Conservation (phyloP, 2,888 invertebrate species). For the Trichogramma evanescens region DNA sequence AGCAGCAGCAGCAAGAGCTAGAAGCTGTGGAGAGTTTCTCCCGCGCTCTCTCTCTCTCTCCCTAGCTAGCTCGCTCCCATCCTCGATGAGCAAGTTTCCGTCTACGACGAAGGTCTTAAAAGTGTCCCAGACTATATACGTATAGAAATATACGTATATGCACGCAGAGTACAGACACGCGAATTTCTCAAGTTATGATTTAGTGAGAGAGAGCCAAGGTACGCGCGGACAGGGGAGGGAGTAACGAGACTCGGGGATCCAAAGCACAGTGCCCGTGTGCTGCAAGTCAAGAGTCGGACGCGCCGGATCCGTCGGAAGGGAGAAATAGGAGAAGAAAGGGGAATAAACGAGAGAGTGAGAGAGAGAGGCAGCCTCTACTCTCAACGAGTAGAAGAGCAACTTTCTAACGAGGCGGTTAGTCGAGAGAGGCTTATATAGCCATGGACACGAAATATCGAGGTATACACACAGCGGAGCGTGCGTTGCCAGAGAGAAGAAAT, state of each 20-base stretch:
- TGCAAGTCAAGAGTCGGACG: not conserved
- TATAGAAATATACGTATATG: too few relatives aligned
- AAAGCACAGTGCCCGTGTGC: not conserved
- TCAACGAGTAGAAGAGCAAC: constrained; percentile 34
- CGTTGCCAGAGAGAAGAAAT: too few relatives aligned
- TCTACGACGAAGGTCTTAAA: constrained; percentile 33
- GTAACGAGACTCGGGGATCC: constrained; percentile 4
- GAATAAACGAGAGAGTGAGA: not conserved
- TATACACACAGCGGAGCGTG: not conserved
- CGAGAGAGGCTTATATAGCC: constrained; percentile 38
- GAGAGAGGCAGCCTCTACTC: constrained; percentile 3
- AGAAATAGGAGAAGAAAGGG: constrained; percentile 21
- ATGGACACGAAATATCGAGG: constrained; percentile 41
- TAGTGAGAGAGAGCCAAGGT: constrained; percentile 29
- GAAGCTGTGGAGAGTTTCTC: too few relatives aligned
- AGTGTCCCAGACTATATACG: constrained; percentile 29
- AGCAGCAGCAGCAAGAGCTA: too few relatives aligned
- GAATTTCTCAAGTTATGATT: constrained; percentile 46
- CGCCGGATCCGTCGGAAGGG: constrained; percentile 25
- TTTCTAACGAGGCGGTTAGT: constrained; percentile 47
- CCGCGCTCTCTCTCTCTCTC: too few relatives aligned
- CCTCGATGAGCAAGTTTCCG: constrained; percentile 29
- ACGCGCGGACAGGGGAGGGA: constrained; percentile 8
- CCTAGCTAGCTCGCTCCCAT: not conserved
- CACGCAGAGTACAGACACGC: constrained; percentile 23